Evolutionary conservation across 2,113 vertebrate species (phyloP).

Genomic region (Erpornis zantholeuca): DNA sequence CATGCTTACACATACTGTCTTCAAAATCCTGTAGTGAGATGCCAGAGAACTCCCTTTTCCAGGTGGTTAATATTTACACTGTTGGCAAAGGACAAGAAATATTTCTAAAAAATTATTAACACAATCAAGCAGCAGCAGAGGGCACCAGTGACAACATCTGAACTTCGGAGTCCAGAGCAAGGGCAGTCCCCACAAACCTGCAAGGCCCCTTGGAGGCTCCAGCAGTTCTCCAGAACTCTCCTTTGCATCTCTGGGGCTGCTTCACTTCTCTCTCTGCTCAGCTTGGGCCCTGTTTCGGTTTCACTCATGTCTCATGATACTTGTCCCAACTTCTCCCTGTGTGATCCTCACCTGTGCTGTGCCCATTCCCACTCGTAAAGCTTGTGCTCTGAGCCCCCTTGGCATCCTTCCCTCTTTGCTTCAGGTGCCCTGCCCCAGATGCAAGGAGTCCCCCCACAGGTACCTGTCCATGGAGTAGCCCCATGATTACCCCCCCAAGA

Average conservation of each 20-base stretch:
- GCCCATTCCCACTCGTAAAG: neutral
- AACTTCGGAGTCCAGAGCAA: neutral
- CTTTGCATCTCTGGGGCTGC: neutral
- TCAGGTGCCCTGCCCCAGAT: neutral
- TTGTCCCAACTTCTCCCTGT: neutral
- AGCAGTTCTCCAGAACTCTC: neutral
- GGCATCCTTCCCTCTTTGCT: neutral
- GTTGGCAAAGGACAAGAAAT: neutral
- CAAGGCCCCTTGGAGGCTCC: neutral
- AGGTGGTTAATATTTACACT: neutral
- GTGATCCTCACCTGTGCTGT: neutral
- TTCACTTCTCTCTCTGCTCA: neutral
- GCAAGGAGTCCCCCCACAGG: neutral
- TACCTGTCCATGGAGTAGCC: neutral
- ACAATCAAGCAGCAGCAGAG: neutral
- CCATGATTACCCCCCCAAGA: neutral
- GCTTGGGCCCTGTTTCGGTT: neutral
- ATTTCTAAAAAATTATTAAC: neutral
- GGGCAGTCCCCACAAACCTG: neutral
- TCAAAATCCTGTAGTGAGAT: neutral
- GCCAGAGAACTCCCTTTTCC: neutral
- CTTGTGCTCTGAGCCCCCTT: neutral
- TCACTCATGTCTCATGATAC: neutral
- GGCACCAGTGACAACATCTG: neutral
- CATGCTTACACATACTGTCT: neutral